A percentile compares a stretch with the other conserved stretches of the same genome.
Conservation (phyloP, 2,113 vertebrate species). For the Mesocricetus auratus region DNA sequence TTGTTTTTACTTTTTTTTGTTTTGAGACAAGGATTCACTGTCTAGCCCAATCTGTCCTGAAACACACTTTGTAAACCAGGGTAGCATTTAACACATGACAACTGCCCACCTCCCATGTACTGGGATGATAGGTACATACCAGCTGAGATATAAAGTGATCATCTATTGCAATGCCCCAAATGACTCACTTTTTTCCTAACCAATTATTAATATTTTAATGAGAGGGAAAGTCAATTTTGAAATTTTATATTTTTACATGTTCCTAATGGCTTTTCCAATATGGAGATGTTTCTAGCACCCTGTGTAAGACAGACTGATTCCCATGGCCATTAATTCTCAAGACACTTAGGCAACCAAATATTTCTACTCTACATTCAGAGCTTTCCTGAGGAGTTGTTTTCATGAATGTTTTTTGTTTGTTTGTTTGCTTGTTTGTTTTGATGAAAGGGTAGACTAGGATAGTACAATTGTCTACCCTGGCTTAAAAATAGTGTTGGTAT, state of each 20-base stretch:
- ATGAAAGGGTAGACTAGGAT: neutral
- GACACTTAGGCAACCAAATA: accelerated
- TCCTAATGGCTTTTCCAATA: neutral
- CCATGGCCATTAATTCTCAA: neutral
- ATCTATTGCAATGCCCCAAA: neutral
- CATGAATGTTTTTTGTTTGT: neutral
- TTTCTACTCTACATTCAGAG: neutral
- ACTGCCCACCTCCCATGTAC: neutral
- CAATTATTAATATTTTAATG: neutral
- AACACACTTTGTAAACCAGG: neutral
- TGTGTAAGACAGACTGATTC: neutral
- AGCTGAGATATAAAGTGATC: neutral
- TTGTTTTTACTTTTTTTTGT: neutral
- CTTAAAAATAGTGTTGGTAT: neutral
- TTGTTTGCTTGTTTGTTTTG: neutral
- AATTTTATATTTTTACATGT: neutral
- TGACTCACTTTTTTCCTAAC: neutral
- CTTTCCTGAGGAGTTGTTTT: neutral
- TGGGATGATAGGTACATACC: neutral
- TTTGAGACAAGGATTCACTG: neutral
- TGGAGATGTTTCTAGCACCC: neutral
- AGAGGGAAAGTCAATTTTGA: neutral
- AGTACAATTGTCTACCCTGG: neutral
- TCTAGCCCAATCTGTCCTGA: neutral
- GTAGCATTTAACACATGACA: neutral